Evolutionary conservation across 2,113 vertebrate species (phyloP), one percentile per base, ranked within the genome.

Genomic region (Entosphenus tridentatus): DNA sequence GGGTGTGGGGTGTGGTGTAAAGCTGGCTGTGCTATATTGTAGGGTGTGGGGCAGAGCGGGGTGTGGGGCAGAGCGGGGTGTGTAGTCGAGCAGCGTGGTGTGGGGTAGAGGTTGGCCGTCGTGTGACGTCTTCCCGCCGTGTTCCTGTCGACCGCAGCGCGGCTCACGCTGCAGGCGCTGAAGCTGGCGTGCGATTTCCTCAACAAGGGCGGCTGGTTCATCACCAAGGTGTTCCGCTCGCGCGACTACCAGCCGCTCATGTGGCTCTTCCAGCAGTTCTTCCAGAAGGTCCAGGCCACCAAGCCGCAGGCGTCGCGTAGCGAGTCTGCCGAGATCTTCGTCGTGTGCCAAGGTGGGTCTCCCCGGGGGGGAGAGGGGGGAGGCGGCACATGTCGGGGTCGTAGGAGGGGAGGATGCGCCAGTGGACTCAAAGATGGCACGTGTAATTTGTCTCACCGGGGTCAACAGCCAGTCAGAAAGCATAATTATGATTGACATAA

Each of bases 211-310:
- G 93, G 93, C 67, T 87, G 83, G 57, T 97, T 97, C 57, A 83
- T 97, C 78, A 95, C 87, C 8, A 97, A 97, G 75, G 86, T 97
- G 3, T 97, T 97, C 74, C 89, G 93, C 56, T 97, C 93, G 39
- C 85, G 87, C 69, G 93, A 97, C 74, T 97, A 97, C 74, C 91
- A 96, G 73, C 85, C 93, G 0, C 82, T 97, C 2, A 78, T 97
- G 2, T 97, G 93, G 93, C 93, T 96, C 77, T 95, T 97, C 76
- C 87, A 96, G 78, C 89, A 97, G 78, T 83, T 97, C 71, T 97
- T 97, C 77, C 83, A 73, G 71, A 95, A 86, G 68, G 89, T 97
- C 10, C 89, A 90, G 74, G 85, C 91, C 74, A 97, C 93, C 68
- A 97, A 97, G 39, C 93, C 93, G 0, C 93, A 97, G 72, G 93